Evolutionary conservation across 2,113 vertebrate species (phyloP).

Genomic region (Corythoichthys intestinalis): DNA sequence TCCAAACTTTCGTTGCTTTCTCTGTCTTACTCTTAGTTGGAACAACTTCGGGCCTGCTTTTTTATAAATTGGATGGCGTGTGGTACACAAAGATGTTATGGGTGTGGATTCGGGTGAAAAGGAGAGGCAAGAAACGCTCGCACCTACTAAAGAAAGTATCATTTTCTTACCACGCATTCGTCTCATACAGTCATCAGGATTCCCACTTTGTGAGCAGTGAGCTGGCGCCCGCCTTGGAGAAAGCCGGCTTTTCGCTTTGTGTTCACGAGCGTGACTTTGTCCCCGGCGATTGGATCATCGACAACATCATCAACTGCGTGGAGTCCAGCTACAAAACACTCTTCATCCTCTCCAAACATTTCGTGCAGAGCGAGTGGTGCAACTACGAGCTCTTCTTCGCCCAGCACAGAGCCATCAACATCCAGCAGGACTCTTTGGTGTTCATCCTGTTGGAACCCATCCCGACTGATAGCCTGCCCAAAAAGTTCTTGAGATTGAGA

Average conservation of each 20-base stretch:
- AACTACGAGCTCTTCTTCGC: too few species aligned
- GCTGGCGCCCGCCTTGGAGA: constrained; percentile 56
- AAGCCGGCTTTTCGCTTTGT: constrained; percentile 52
- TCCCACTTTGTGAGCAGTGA: constrained; percentile 53
- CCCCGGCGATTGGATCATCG: constrained; percentile 67
- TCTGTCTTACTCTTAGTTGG: constrained; percentile 15
- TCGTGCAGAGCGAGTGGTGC: constrained; percentile 69
- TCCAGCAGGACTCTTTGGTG: too few species aligned
- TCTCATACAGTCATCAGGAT: constrained; percentile 74
- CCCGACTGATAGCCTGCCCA: too few species aligned
- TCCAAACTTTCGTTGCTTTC: constrained; percentile 44
- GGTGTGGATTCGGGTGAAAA: constrained; percentile 67
- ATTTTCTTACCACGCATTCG: constrained; percentile 62
- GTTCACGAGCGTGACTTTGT: constrained; percentile 68
- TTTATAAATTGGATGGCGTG: constrained; percentile 53
- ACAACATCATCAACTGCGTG: constrained; percentile 68
- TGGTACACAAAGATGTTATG: constrained; percentile 69
- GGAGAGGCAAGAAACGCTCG: constrained; percentile 37
- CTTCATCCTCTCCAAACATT: constrained; percentile 68
- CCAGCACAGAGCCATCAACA: too few species aligned
- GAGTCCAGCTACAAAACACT: constrained; percentile 67
- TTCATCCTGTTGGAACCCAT: too few species aligned
- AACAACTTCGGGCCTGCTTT: constrained; percentile 25
- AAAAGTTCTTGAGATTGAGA: too few species aligned
- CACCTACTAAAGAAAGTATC: constrained; percentile 30